Conservation (phyloP, 2,113 vertebrate genomes). For the Empidonax traillii region DNA sequence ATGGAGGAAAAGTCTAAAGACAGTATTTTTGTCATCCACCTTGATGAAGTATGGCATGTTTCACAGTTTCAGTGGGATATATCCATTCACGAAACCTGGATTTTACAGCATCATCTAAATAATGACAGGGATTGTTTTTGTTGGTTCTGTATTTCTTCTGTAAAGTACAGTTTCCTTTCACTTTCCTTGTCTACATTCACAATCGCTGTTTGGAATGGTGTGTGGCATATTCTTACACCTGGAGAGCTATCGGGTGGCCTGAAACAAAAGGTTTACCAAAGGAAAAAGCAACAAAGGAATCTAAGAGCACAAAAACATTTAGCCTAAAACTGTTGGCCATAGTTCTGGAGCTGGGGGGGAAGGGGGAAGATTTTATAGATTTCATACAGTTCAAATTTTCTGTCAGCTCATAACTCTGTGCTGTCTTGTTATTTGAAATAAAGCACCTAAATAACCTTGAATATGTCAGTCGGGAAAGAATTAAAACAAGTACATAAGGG, state of each 20-base stretch:
- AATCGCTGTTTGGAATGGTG: background rate
- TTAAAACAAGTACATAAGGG: background rate
- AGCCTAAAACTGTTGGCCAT: background rate
- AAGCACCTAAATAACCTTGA: background rate
- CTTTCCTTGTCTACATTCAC: background rate
- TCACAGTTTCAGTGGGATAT: background rate
- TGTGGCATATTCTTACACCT: background rate
- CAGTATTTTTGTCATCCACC: background rate
- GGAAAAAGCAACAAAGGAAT: background rate
- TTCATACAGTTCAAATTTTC: background rate
- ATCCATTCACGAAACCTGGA: background rate
- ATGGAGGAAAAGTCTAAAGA: background rate
- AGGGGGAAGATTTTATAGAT: background rate
- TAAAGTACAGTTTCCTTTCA: background rate
- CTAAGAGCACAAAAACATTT: background rate
- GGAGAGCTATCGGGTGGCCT: rapidly evolving
- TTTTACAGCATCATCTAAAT: background rate
- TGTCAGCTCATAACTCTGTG: background rate
- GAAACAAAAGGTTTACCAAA: background rate
- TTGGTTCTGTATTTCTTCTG: background rate
- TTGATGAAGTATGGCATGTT: rapidly evolving
- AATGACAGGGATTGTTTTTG: background rate
- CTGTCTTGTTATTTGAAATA: background rate
- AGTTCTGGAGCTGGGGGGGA: background rate
- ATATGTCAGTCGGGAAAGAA: background rate